phyloP scores from a whole-genome alignment of 2,888 invertebrate genomes.

The Timandra comae region DNA sequence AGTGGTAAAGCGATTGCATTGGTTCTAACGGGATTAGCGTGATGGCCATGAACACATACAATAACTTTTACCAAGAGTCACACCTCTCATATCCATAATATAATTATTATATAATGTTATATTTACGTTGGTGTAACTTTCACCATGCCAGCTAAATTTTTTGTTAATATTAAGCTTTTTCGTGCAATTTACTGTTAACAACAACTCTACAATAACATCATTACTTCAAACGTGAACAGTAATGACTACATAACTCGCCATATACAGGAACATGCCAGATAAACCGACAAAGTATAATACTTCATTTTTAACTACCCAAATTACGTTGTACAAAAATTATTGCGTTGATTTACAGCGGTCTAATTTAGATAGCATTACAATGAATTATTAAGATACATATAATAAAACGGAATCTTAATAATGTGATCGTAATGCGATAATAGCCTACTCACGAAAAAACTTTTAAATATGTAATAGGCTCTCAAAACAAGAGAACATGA shows the following conservation, averaged over 20 bases:
- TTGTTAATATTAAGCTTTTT: conserved; percentile 20
- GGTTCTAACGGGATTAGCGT: conserved; percentile 15
- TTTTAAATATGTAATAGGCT: conserved; percentile 73
- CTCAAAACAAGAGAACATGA: conserved; percentile 78
- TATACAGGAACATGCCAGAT: conserved; percentile 62
- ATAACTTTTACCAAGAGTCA: conserved; percentile 13
- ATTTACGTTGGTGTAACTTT: conserved; percentile 12
- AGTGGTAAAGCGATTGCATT: conserved; percentile 22
- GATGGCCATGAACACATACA: conserved; percentile 16
- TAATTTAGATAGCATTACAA: conserved; percentile 45
- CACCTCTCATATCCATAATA: conserved; percentile 8
- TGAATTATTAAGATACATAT: conserved; percentile 28
- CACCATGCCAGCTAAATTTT: conserved; percentile 23
- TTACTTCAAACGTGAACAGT: conserved; percentile 17
- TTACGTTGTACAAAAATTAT: conserved; percentile 60
- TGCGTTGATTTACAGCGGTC: conserved; percentile 51
- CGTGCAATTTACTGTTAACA: conserved; percentile 23
- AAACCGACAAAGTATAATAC: conserved; percentile 39
- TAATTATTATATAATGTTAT: conserved; percentile 5
- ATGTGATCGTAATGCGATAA: conserved; percentile 40
- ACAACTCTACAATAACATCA: conserved; percentile 20
- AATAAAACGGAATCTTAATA: conserved; percentile 41
- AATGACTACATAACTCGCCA: conserved; percentile 29
- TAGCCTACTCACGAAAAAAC: conserved; percentile 48
- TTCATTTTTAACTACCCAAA: conserved; percentile 43